Base-by-base conservation (phyloP, 2,797 vertebrate species). In the Pelodytes ibericus region DNA sequence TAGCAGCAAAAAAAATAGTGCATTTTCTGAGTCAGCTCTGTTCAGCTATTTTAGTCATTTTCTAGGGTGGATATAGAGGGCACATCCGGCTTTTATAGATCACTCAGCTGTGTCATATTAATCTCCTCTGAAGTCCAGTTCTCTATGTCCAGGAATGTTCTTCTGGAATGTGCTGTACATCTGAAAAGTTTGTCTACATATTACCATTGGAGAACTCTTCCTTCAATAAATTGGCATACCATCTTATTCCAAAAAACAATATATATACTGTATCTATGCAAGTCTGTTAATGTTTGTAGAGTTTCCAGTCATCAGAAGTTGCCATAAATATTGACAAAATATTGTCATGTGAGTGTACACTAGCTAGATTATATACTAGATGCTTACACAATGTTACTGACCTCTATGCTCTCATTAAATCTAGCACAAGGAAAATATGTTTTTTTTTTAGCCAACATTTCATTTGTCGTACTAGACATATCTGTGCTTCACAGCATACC, bases 391-490 rank as follows among this genome's bases (percentile, higher is more conserved):
- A 24, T 47, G 29, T 58, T 47, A 71, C 57, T 30, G 57, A 57
- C 29, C 49, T 76, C 20, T 24, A 6, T 47, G 49, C 51, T 63
- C 53, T 56, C 41, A 66, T 53, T 41, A 67, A 51, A 30, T 72
- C 44, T 44, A 30, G 29, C 4, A 20, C 6, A 65, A 65, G 6
- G 24, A 47, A 49, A 64, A 64, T 25, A 8, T 8, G 47, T 33
- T 47, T 66, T 57, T 57, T 59, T 70, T 72, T 67, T 60, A 53
- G 72, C 39, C 67, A 72, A 72, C 69, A 60, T 72, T 27, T 62
- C 27, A 79, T 79, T 73, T 68, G 44, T 79, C 71, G 73, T 29
- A 24, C 26, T 62, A 16, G 63, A 72, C 63, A 66, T 73, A 79
- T 79, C 76, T 78, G n/a, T 68, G n/a, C 13, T 57, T 56, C 44